Base-by-base conservation (phyloP, 1,140 invertebrate species). In the Ceratina japonica region DNA sequence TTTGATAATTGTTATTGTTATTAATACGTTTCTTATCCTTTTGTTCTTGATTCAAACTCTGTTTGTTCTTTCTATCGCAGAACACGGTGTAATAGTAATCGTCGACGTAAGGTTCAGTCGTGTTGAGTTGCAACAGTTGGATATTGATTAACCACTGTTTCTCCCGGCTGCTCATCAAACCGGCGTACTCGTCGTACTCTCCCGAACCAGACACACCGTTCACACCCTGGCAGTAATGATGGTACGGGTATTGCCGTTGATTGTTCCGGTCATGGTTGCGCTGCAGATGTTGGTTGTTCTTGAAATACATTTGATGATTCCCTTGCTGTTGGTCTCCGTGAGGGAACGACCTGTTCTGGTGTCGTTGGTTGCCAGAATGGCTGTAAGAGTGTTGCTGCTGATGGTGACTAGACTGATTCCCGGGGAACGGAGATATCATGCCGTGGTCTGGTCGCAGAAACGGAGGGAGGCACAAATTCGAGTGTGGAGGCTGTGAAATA, bases 111-210 rank as follows among this genome's bases (percentile, higher is more conserved):
- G 97, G 96, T 52, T 96, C 97, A 63, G 96, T 96, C 1, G 96
- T 97, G 83, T 96, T 96, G 0, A 98, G 92, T 90, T 98, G 97
- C 75, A 98, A 91, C 84, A 98, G 92, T 91, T 98, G 98, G 87
- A 99, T 98, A 89, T 98, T 98, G 64, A 97, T 95, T 2, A 99
- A 93, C 97, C 97, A 98, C 79, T 98, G 97, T 88, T 98, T 98
- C 87, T 99, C 98, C 58, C 95, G 94, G 79, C 94, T 94, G 56
- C 96, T 97, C 98, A 99, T 99, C 3, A 98, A 92, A 64, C 97
- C 97, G 8, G 96, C 95, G 89, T 98, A 98, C 86, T 97, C 96
- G 90, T 98, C 97, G 2, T 90, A 90, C 18, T 94, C 94, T 31
- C 90, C 90, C 16, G 85, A 89, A 59, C 84, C 86, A 64, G 80